Conservation (phyloP, 2,888 invertebrate species). For the Branchinecta sandiegonensis region DNA sequence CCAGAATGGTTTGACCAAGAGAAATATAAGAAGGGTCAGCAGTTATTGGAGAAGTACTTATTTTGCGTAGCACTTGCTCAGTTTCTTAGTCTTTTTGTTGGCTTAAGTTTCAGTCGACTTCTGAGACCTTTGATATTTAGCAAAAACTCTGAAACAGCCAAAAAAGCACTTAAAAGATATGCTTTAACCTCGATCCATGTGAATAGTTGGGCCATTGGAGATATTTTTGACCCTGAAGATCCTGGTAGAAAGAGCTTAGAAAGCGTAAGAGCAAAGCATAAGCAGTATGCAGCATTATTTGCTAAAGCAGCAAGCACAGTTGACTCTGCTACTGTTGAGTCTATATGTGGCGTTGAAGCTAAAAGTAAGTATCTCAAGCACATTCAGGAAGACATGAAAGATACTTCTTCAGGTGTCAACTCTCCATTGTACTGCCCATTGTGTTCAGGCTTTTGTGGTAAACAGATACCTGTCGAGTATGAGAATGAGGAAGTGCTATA, state of each 20-base stretch:
- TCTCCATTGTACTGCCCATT: background rate
- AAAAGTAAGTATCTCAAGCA: slow-evolving; percentile 14
- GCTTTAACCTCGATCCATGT: slow-evolving; percentile 37
- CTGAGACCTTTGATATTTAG: slow-evolving; percentile 39
- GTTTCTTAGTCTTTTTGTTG: slow-evolving; percentile 16
- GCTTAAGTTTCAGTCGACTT: slow-evolving; percentile 17
- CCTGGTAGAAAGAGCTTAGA: slow-evolving; percentile 36
- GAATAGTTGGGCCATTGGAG: slow-evolving; percentile 39
- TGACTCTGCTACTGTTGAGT: slow-evolving; percentile 19
- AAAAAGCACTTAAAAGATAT: slow-evolving; percentile 38
- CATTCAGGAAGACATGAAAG: slow-evolving; percentile 21
- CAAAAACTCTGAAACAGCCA: slow-evolving; percentile 37
- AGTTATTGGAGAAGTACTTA: background rate
- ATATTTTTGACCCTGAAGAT: slow-evolving; percentile 38
- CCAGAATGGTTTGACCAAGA: slow-evolving; percentile 11
- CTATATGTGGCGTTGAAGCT: slow-evolving; percentile 16
- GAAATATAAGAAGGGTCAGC: background rate
- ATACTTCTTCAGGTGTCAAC: background rate
- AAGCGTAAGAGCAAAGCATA: slow-evolving; percentile 37
- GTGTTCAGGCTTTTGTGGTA: background rate
- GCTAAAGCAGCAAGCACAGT: slow-evolving; percentile 28
- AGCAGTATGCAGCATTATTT: slow-evolving; percentile 29
- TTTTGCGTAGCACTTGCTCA: slow-evolving; percentile 8
- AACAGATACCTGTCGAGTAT: background rate
- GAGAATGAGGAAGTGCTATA: slow-evolving; percentile 25